Conservation (phyloP, 2,113 vertebrate genomes). For the Apodemus speciosus region DNA sequence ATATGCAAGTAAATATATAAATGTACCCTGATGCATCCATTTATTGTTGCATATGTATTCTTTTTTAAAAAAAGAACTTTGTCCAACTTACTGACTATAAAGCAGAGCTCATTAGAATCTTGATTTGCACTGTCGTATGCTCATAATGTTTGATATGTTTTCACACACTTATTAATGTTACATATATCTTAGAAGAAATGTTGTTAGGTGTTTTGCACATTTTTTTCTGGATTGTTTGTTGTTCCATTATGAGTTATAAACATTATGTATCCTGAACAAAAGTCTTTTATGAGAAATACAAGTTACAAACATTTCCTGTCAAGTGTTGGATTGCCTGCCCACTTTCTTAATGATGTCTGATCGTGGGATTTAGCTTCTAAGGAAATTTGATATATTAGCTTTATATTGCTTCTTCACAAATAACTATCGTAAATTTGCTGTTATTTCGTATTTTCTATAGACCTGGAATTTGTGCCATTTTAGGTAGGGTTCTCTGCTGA, state of each 20-base stretch:
- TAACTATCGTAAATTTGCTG: background rate
- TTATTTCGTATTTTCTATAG: background rate
- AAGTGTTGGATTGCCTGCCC: conserved; percentile 1
- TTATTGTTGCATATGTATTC: background rate
- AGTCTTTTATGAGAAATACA: background rate
- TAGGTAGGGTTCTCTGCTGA: conserved; percentile 25
- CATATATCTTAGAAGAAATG: background rate
- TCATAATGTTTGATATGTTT: background rate
- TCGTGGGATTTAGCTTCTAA: background rate
- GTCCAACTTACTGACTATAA: background rate
- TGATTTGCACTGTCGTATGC: conserved; percentile 23
- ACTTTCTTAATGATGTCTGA: conserved; percentile 12
- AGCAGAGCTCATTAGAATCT: background rate
- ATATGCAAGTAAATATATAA: background rate
- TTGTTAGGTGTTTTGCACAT: background rate
- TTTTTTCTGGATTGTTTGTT: conserved; percentile 25
- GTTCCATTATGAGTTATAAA: background rate
- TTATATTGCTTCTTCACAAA: conserved; percentile 14
- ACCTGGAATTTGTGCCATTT: conserved; percentile 22
- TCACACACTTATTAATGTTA: background rate
- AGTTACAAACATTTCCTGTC: background rate
- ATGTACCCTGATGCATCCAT: background rate
- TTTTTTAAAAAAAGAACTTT: background rate
- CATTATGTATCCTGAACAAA: conserved; percentile 10
- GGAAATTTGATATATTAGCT: conserved; percentile 17